Conservation (phyloP, 2,113 vertebrate genomes). For the Aplodontia rufa region DNA sequence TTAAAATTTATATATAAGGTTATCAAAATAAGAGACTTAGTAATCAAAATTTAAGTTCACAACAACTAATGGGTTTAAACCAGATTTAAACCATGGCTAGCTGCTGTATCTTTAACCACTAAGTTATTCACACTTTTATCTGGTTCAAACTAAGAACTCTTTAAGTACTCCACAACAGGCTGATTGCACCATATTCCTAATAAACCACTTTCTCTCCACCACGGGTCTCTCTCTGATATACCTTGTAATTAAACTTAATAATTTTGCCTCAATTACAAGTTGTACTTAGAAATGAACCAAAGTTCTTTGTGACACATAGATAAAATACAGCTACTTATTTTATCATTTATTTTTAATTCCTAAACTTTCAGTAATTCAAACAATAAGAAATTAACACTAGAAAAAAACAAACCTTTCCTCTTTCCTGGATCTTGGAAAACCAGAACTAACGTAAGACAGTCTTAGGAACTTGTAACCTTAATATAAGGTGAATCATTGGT, state of each 20-base stretch:
- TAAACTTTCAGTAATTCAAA: constrained; percentile 55
- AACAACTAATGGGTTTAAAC: neutral
- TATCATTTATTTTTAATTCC: neutral
- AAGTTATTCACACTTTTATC: neutral
- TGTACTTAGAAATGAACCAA: constrained; percentile 15
- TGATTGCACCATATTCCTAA: neutral
- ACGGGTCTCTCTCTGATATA: neutral
- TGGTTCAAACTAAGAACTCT: constrained; percentile 20
- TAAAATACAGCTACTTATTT: neutral
- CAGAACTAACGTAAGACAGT: neutral
- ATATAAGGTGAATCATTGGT: constrained; percentile 34
- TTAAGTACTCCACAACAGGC: neutral
- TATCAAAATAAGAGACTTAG: constrained; percentile 26
- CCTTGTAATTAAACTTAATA: constrained; percentile 13
- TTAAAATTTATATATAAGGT: constrained; percentile 47
- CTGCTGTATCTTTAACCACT: constrained; percentile 40
- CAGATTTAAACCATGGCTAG: constrained; percentile 34
- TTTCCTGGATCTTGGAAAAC: constrained; percentile 27
- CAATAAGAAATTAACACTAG: constrained; percentile 19
- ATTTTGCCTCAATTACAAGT: constrained; percentile 34
- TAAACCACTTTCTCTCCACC: neutral
- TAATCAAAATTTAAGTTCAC: neutral
- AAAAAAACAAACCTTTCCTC: constrained; percentile 28
- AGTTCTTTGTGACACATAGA: constrained; percentile 27
- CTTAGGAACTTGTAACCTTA: constrained; percentile 14